Evolutionary conservation across 2,797 vertebrate genomes (phyloP), one percentile per base, ranked within the genome.

Genomic region (Micrastur ruficollis): DNA sequence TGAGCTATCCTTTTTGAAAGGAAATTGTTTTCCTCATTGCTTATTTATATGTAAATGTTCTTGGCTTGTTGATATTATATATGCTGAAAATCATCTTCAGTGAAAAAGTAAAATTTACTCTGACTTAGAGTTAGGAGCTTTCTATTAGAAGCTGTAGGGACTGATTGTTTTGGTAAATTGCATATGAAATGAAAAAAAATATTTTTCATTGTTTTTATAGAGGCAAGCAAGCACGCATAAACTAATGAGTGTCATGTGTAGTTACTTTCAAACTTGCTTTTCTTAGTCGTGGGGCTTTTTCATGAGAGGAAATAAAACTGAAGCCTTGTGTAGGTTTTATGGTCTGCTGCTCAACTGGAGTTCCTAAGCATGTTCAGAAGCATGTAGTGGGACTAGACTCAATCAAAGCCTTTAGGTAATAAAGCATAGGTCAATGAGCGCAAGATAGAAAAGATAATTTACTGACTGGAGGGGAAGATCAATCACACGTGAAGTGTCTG

Each of bases 21-120:
- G 4, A 62, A 75, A 56, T 84, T 65, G n/a, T 71, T 92, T 93
- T 76, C n/a, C 63, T 84, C 27, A 3, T 55, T 75, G 66, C 61
- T 80, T 93, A 82, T 89, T 90, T 93, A 67, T 63, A 82, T 83
- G 50, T 76, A 84, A 92, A 87, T 73, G 8, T 53, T 81, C 40
- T 61, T 55, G 52, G 44, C 52, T 79, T 76, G 53, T 63, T 92
- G 50, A 26, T 81, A 59, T 59, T 52, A 58, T 50, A 31, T 73
- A 49, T 12, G 22, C 62, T 92, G n/a, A 75, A 92, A 86, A 84
- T 8, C 7, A 42, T 19, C 42, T 85, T 80, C 55, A 66, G 27
- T 75, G 55, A 55, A 85, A 76, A 94, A 71, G 12, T 62, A 63
- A 71, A 89, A 73, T 78, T 85, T 12, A 38, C 4, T 73, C 44